A percentile compares a stretch with the other conserved stretches of the same genome.
Evolutionary conservation across 1,140 invertebrate genomes (phyloP).

Genomic region (Adoxophyes honmai): DNA sequence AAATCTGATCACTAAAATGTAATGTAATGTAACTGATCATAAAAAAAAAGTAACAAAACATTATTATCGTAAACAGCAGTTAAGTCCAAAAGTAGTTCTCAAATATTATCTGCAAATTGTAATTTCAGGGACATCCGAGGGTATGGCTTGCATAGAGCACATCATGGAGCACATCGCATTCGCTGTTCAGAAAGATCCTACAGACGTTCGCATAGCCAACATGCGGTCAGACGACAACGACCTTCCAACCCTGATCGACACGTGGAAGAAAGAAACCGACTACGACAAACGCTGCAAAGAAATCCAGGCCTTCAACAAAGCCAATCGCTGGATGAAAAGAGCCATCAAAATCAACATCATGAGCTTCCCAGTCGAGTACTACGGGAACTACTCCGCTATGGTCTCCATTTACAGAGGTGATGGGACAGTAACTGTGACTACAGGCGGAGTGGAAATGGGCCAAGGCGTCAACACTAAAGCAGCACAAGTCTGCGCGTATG

Average conservation of each 20-base stretch:
- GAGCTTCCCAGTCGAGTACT: constrained; percentile 79
- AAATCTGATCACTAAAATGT: no score
- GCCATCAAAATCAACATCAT: constrained; percentile 82
- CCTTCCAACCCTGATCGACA: constrained; percentile 50
- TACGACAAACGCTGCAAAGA: constrained; percentile 78
- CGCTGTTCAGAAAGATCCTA: constrained; percentile 81
- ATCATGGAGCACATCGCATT: constrained; percentile 91
- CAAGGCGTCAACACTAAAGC: constrained; percentile 85
- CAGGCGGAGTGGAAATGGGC: constrained; percentile 90
- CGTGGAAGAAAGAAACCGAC: constrained; percentile 59
- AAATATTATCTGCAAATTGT: neutral
- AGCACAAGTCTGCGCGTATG: constrained; percentile 86
- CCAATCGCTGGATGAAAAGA: constrained; percentile 87
- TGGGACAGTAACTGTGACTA: constrained; percentile 85
- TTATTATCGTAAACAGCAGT: no score
- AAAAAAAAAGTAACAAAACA: no score
- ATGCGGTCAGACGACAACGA: constrained; percentile 72
- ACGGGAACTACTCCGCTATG: constrained; percentile 79
- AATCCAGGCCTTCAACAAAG: constrained; percentile 80
- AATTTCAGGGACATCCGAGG: constrained; percentile 78
- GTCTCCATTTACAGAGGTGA: constrained; percentile 86
- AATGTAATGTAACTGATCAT: no score
- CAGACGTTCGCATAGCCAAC: constrained; percentile 82
- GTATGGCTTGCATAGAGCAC: constrained; percentile 82
- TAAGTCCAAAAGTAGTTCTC: no score